Evolutionary conservation across 2,113 vertebrate genomes (phyloP), one percentile per base, ranked within the genome.

Genomic region (Naja naja): DNA sequence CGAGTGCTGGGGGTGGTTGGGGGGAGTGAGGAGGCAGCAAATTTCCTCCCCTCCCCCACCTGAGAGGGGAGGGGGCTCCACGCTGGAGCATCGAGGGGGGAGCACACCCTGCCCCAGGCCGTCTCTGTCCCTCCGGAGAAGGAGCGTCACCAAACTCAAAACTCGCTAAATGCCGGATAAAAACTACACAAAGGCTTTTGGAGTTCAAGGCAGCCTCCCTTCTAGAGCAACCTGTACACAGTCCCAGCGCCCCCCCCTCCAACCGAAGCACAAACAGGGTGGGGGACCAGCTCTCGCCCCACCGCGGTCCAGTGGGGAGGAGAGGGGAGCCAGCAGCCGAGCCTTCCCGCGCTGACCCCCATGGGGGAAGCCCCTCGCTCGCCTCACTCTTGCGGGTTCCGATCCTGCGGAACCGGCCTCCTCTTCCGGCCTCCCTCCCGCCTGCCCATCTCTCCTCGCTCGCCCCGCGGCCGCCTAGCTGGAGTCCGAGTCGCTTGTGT

Each of bases 401-500:
- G 49, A 20, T 88, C 87, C 87, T 20, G 87, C 87, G 1, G 87
- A 53, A 53, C 49, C 27, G 47, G 86, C 86, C 86, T 49, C 45
- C 11, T n/a, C 87, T n/a, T 53, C 87, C 14, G 30, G 2, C 47
- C 23, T 74, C 3, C 87, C 23, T 23, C 58, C 60, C 12, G n/a
- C 56, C 90, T n/a, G 43, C 74, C 60, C 64, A 93, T 39, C 56
- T 45, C 88, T 69, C 86, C 86, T 88, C 86, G 47, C 20, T 53
- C 92, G 0, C 8, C 52, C 9, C 20, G 20, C 88, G 55, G 47
- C 88, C 9, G 93, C 86, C 45, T 93, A 99, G 93, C 98, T 98
- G 0, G 98, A 99, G 96, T 99, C 99, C 0, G 98, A 99, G 27
- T 99, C 99, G 52, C 99, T 99, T 89, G 99, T 99, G 97, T 99